phyloP scores from a whole-genome alignment of 2,113 vertebrate genomes.

The Chitala chitala region DNA sequence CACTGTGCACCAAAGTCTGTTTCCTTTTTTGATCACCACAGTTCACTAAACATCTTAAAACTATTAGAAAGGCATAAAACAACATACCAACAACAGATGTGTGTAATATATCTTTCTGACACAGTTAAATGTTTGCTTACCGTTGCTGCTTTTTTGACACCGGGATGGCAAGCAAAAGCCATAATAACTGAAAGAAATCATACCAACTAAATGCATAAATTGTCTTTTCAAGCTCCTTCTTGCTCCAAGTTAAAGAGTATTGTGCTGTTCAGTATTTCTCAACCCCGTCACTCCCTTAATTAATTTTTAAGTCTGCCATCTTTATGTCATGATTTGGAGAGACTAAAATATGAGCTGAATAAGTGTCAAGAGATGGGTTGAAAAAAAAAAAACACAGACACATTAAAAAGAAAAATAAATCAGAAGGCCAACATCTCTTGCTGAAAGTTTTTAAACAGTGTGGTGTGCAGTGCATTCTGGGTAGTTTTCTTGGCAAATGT shows the following conservation, averaged over 20 bases:
- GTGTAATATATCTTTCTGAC: too few species aligned
- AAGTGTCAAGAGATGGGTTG: background rate
- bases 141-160: too few species aligned
- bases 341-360: background rate
- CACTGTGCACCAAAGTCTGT: too few species aligned
- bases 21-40: too few species aligned
- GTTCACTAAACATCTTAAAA: too few species aligned
- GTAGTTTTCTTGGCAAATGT: background rate
- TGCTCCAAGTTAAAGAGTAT: background rate
- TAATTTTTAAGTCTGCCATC: background rate
- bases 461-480: conserved; percentile 3
- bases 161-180: conserved; percentile 16
- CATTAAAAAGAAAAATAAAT: background rate
- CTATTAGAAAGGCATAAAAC: too few species aligned
- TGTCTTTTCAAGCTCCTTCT: background rate
- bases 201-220: background rate
- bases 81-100: too few species aligned
- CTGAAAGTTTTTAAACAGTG: conserved; percentile 9
- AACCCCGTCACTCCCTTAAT: conserved; percentile 8
- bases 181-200: background rate
- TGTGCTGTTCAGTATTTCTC: conserved; percentile 35
- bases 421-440: background rate
- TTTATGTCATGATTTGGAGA: background rate
- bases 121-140: too few species aligned
- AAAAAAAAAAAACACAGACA: background rate